Conservation (phyloP, 1,140 invertebrate genomes). For the Carposina sasakii region DNA sequence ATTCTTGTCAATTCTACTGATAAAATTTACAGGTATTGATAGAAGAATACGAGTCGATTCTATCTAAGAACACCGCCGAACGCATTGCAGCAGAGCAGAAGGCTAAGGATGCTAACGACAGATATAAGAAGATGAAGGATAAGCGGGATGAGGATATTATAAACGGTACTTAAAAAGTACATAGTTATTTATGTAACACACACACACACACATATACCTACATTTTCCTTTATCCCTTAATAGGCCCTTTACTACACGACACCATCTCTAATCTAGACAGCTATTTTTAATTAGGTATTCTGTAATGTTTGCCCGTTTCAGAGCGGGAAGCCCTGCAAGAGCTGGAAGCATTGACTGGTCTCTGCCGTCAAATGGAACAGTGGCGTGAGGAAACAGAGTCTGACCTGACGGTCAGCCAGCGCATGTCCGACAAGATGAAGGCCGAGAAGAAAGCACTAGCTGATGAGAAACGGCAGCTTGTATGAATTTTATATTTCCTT, state of each 20-base stretch:
- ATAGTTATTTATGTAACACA: too few species aligned
- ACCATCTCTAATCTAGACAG: too few species aligned
- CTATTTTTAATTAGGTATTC: too few species aligned
- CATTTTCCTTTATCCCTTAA: too few species aligned
- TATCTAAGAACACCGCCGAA: conserved; percentile 38
- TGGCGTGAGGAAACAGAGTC: conserved; percentile 73
- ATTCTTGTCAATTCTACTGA: neutral
- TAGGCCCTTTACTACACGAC: too few species aligned
- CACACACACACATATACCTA: too few species aligned
- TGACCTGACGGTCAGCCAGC: conserved; percentile 69
- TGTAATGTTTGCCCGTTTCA: too few species aligned
- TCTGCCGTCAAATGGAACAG: conserved; percentile 65
- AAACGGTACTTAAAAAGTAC: too few species aligned
- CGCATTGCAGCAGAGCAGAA: conserved; percentile 38
- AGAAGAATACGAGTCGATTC: conserved; percentile 49
- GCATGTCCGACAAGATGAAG: conserved; percentile 72
- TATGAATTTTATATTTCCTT: conserved; percentile 19
- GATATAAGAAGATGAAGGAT: conserved; percentile 42
- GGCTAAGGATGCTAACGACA: conserved; percentile 37
- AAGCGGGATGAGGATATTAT: conserved; percentile 43
- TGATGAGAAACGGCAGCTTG: conserved; percentile 70
- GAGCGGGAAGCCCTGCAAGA: conserved; percentile 70
- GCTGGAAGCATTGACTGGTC: conserved; percentile 65
- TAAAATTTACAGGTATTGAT: conserved; percentile 37
- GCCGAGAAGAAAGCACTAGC: conserved; percentile 67